Percentiles rank a stretch among this genome's conserved stretches.
phyloP scores from a whole-genome alignment of 2,113 vertebrate species.

The Aldabrachelys gigantea region DNA sequence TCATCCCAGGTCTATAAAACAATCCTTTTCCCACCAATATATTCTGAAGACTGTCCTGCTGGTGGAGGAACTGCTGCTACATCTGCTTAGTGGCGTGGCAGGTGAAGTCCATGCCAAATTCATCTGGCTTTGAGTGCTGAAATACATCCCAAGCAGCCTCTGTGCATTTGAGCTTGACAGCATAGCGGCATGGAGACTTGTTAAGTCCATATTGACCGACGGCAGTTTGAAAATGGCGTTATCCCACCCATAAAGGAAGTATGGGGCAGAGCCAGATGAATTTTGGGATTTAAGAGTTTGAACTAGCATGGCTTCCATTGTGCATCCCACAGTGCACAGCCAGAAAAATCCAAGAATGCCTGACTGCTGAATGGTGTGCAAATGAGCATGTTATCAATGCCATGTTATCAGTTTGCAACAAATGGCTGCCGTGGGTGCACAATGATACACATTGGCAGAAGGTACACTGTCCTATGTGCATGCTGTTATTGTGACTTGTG shows the following conservation, averaged over 20 bases:
- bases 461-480: neutral
- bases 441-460: neutral
- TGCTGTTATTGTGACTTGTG: neutral
- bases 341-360: neutral
- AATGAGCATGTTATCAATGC: neutral
- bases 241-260: neutral
- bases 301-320: neutral
- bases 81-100: too few species aligned
- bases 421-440: neutral
- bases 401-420: neutral
- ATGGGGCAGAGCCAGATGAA: neutral
- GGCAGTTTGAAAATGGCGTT: neutral
- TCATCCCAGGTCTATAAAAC: too few species aligned
- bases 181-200: neutral
- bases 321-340: neutral
- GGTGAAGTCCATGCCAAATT: too few species aligned
- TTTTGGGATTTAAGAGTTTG: neutral
- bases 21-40: too few species aligned
- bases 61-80: too few species aligned
- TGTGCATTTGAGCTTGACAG: neutral
- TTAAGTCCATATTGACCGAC: neutral
- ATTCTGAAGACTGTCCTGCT: too few species aligned
- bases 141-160: neutral
- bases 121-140: neutral
- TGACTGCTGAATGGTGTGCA: neutral